phyloP scores from a whole-genome alignment of 2,888 invertebrate genomes.

The Disparrhopalites patrizii region DNA sequence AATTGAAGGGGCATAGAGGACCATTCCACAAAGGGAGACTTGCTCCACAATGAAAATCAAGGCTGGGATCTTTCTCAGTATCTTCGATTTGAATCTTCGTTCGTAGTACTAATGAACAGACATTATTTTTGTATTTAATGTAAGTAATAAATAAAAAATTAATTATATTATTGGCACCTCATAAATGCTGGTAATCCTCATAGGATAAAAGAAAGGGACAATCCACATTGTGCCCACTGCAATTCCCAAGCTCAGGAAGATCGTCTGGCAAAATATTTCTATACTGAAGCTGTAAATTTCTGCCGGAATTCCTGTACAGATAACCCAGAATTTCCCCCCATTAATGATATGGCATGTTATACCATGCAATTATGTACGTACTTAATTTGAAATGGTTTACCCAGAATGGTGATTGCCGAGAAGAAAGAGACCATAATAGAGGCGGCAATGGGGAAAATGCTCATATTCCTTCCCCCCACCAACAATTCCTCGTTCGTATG shows the following conservation, averaged over 20 bases:
- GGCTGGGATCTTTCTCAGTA: slow-evolving; percentile 37
- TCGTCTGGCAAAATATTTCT: slow-evolving; percentile 38
- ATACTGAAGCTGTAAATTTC: slow-evolving; percentile 43
- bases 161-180: no score
- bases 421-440: slow-evolving; percentile 30
- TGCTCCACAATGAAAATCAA: slow-evolving; percentile 41
- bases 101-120: slow-evolving; percentile 41
- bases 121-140: no score
- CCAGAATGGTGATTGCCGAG: slow-evolving; percentile 29
- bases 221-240: slow-evolving; percentile 34
- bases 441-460: slow-evolving; percentile 23
- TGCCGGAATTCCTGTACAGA: slow-evolving; percentile 41
- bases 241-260: slow-evolving; percentile 31
- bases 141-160: not conserved
- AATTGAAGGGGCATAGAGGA: slow-evolving; percentile 43
- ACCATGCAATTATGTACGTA: not conserved
- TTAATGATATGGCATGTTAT: not conserved
- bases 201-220: slow-evolving; percentile 42
- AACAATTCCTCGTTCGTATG: slow-evolving; percentile 26
- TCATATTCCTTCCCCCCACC: slow-evolving; percentile 24
- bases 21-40: slow-evolving; percentile 35
- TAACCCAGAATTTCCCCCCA: no score
- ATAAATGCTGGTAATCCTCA: slow-evolving; percentile 45
- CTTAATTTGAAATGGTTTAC: slow-evolving; percentile 4
- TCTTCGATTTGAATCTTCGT: slow-evolving; percentile 35